Base-by-base conservation (phyloP, 2,797 vertebrate genomes). In the Leptoclinus maculatus region DNA sequence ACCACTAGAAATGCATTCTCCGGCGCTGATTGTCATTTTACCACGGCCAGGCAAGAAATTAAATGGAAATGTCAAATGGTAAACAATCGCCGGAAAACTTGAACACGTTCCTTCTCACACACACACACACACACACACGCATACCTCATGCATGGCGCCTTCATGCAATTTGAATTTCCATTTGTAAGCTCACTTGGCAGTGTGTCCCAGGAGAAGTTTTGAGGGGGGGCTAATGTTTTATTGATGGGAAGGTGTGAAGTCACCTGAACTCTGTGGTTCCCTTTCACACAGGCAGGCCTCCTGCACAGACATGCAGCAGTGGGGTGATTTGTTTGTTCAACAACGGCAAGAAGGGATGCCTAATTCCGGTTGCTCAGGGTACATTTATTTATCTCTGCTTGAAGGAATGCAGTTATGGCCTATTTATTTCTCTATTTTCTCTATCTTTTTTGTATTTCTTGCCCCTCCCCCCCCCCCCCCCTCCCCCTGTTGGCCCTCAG, bases 81-180 rank as follows among this genome's bases (percentile, higher is more conserved):
- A 90, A 92, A 91, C 88, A 90, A 74, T 73, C 7, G 43, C 9
- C 10, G 7, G 82, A 82, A 79, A 72, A 71, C 49, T 14, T 21
- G 11, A 64, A 88, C 80, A 76, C 64, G 45, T 78, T 75, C 41
- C 43, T 41, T 21, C 57, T 57, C 43, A 25, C 43, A 58, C 41
- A 56, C 73, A 76, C 71, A 80, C 63, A 74, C 47, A 27, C 45
- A 59, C 38, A 57, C 74, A 76, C 72, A 80, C 63, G 70, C 53
- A 43, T 5, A 64, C 59, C 62, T 81, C 74, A 78, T 79, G 74
- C 79, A 65, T 56, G 43, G 32, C 36, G 5, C 57, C 84, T 78
- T 93, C 87, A 84, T 93, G 75, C 88, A 93, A 91, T 92, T 93
- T 93, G 84, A 91, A 93, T 94, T 91, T 93, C 86, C 86, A 93